A percentile compares a stretch with the other conserved stretches of the same genome.
Conservation (phyloP, 2,113 vertebrate species). For the Centrocercus urophasianus region DNA sequence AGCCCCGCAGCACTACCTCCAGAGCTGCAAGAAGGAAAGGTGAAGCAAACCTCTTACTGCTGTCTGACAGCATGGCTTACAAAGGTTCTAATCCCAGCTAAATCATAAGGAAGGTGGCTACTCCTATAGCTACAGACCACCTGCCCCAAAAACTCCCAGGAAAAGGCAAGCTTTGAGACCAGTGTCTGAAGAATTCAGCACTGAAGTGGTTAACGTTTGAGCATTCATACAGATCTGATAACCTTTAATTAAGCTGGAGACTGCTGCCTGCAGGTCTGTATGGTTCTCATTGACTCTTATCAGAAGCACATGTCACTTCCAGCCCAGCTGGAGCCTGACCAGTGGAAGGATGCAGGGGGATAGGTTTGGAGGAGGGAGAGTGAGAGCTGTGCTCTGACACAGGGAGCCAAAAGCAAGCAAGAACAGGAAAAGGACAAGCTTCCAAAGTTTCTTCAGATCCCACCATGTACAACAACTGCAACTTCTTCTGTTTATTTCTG, state of each 20-base stretch:
- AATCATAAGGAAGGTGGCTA: neutral
- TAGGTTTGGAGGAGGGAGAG: neutral
- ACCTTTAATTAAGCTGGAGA: neutral
- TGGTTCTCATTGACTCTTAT: neutral
- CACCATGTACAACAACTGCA: neutral
- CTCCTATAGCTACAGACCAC: neutral
- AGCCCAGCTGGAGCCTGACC: neutral
- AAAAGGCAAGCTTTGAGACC: neutral
- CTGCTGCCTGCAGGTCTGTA: neutral
- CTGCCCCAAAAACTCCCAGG: neutral
- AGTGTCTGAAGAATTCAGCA: neutral
- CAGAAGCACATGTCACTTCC: neutral
- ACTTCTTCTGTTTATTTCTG: neutral
- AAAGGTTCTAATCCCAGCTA: neutral
- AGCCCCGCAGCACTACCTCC: neutral
- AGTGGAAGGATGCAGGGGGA: neutral
- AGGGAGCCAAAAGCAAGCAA: neutral
- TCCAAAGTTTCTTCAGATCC: neutral
- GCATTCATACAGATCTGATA: neutral
- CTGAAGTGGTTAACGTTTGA: neutral
- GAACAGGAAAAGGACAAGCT: neutral
- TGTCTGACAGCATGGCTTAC: neutral
- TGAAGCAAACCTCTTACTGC: neutral
- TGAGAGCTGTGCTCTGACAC: neutral
- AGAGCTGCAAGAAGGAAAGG: neutral